phyloP scores from a whole-genome alignment of 2,888 invertebrate species.

The Caenorhabditis sp. region DNA sequence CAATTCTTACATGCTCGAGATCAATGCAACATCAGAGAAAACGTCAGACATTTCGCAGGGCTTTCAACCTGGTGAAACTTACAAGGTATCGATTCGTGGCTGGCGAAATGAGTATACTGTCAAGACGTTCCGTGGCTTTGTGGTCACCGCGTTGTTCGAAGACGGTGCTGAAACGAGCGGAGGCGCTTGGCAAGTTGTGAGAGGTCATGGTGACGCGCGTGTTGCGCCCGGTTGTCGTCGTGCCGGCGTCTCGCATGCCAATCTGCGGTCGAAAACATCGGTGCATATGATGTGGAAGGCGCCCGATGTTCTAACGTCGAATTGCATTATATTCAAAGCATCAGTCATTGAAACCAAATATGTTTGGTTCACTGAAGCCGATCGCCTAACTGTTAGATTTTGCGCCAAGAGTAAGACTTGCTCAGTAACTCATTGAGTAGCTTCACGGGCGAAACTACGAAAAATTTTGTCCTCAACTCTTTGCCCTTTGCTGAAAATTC shows the following conservation, averaged over 20 bases:
- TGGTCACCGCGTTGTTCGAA: constrained; percentile 61
- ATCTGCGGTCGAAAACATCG: constrained; percentile 68
- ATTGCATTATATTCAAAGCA: constrained; percentile 68
- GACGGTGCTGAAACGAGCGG: constrained; percentile 52
- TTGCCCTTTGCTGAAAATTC: no score
- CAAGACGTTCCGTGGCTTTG: constrained; percentile 71
- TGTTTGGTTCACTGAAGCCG: constrained; percentile 69
- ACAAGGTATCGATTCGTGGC: constrained; percentile 65
- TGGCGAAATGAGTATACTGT: constrained; percentile 69
- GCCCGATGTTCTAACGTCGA: constrained; percentile 50
- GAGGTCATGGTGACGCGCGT: constrained; percentile 62
- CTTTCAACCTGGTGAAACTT: constrained; percentile 65
- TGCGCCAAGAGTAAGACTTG: constrained; percentile 64
- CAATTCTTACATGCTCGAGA: constrained; percentile 67
- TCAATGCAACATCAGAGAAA: constrained; percentile 39
- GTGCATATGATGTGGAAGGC: constrained; percentile 68
- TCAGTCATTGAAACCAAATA: constrained; percentile 69
- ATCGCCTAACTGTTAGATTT: constrained; percentile 64
- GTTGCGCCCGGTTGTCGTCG: constrained; percentile 66
- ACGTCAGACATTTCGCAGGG: constrained; percentile 42
- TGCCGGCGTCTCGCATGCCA: constrained; percentile 65
- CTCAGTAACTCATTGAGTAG: no score
- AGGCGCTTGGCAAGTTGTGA: constrained; percentile 63
- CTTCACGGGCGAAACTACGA: neutral
- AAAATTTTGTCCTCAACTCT: no score